Evolutionary conservation across 1,140 invertebrate genomes (phyloP).

Genomic region (Anastatus disparis): DNA sequence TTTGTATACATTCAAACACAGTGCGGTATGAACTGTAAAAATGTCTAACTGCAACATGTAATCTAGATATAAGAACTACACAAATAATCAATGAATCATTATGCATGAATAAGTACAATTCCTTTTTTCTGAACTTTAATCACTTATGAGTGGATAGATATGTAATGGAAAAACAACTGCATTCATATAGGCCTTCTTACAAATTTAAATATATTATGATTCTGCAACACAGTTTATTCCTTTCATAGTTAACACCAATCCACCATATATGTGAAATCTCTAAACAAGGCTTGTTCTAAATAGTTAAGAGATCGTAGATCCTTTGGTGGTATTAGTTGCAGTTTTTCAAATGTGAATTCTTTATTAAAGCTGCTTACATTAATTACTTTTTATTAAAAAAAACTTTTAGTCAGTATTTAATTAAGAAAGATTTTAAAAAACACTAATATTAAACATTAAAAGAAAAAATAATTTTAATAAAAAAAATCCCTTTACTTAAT

Average conservation of each 20-base stretch:
- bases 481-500: too few relatives aligned
- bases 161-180: conserved; percentile 2
- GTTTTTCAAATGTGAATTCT: conserved; percentile 97
- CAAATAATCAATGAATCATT: conserved; percentile 44
- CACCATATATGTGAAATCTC: conserved; percentile 97
- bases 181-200: background rate
- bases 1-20: conserved; percentile 30
- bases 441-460: too few relatives aligned
- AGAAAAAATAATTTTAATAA: too few relatives aligned
- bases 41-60: conserved; percentile 36
- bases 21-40: conserved; percentile 27
- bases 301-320: conserved; percentile 89
- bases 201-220: background rate
- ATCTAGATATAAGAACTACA: conserved; percentile 52
- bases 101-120: background rate
- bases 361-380: conserved; percentile 99
- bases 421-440: too few relatives aligned
- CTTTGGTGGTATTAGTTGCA: conserved; percentile 96
- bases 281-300: conserved; percentile 91
- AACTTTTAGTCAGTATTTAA: too few relatives aligned
- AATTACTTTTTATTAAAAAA: conserved; percentile 74
- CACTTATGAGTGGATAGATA: background rate
- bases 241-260: conserved; percentile 85
- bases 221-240: background rate
- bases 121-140: background rate